Percentiles rank a stretch among this genome's conserved stretches.
phyloP scores from a whole-genome alignment of 2,797 vertebrate species.

The Eulemur rubriventer region DNA sequence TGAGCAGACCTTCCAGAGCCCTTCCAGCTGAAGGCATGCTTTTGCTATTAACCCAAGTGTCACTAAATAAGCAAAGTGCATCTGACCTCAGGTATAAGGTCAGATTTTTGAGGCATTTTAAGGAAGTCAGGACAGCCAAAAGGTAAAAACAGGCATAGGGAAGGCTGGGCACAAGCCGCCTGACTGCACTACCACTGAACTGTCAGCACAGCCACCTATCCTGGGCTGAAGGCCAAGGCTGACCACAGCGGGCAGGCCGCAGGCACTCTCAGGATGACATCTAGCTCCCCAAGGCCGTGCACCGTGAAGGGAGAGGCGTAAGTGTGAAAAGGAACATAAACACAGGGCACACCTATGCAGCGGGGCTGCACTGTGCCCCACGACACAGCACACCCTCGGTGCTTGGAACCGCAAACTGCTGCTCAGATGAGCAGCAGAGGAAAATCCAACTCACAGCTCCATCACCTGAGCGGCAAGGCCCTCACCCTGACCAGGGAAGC shows the following conservation, averaged over 20 bases:
- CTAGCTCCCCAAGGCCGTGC: background rate
- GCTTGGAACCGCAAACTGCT: rapidly evolving
- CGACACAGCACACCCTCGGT: rapidly evolving
- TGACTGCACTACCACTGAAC: rapidly evolving
- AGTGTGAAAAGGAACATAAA: background rate
- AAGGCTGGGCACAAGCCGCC: too few relatives aligned
- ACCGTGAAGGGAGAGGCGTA: background rate
- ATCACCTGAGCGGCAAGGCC: background rate
- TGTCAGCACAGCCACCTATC: rapidly evolving
- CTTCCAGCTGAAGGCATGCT: rapidly evolving
- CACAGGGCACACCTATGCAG: background rate
- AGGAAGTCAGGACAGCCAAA: background rate
- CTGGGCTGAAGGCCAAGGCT: background rate
- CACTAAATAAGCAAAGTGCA: background rate
- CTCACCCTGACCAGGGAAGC: rapidly evolving
- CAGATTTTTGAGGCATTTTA: rapidly evolving
- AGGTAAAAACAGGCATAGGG: rapidly evolving
- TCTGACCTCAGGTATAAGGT: background rate
- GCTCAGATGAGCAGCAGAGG: rapidly evolving
- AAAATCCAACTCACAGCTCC: rapidly evolving
- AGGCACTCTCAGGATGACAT: rapidly evolving
- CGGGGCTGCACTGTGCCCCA: rapidly evolving
- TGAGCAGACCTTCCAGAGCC: background rate
- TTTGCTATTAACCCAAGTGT: rapidly evolving
- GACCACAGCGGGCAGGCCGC: background rate